Conservation (phyloP, 2,797 vertebrate species). For the Dryobates pubescens region DNA sequence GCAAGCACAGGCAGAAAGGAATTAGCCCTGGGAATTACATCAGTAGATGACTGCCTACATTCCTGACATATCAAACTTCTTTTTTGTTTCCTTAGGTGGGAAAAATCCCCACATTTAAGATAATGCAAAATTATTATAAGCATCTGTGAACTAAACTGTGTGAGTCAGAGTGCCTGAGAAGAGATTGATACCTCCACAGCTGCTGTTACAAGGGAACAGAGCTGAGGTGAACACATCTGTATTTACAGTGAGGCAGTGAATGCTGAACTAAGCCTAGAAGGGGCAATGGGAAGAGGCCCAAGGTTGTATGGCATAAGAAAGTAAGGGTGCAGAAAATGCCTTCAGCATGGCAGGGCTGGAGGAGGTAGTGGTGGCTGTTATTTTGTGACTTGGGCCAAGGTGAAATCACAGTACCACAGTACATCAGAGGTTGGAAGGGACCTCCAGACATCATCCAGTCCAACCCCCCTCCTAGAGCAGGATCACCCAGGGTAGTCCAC, state of each 20-base stretch:
- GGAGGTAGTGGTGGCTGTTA: background rate
- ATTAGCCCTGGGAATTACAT: background rate
- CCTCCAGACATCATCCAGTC: too few species aligned
- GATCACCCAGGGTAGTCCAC: too few species aligned
- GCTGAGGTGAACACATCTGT: background rate
- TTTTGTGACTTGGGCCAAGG: background rate
- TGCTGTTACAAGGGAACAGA: background rate
- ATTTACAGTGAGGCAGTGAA: background rate
- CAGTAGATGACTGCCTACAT: background rate
- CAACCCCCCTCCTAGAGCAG: too few species aligned
- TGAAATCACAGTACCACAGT: background rate
- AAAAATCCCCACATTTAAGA: background rate
- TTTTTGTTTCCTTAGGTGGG: background rate
- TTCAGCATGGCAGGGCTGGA: slow-evolving; percentile 18
- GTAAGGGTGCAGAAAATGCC: background rate
- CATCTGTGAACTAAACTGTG: background rate
- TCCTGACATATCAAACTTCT: background rate
- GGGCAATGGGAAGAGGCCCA: background rate
- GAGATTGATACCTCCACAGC: background rate
- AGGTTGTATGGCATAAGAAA: background rate
- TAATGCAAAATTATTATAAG: background rate
- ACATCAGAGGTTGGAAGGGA: too few species aligned
- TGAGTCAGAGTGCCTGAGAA: background rate
- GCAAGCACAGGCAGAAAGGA: background rate
- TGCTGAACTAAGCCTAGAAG: background rate